Conservation (phyloP, 2,797 vertebrate genomes). For the Oophaga sylvatica region DNA sequence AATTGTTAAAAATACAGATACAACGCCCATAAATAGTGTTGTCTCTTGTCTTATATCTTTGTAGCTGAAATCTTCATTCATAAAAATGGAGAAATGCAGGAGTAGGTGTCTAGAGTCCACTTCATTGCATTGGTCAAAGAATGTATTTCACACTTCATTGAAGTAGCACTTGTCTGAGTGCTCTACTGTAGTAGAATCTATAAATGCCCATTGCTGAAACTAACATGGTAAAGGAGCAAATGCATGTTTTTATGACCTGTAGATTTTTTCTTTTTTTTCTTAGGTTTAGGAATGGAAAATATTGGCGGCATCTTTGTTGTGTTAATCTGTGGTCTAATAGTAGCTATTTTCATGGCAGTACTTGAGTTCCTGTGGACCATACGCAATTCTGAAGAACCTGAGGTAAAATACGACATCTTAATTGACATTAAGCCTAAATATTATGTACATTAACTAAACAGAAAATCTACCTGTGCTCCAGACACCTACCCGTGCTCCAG, state of each 20-base stretch:
- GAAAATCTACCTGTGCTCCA: not conserved
- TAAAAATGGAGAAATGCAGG: no score
- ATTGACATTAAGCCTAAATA: not conserved
- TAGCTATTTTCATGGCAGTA: constrained; percentile 98
- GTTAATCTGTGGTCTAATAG: constrained; percentile 96
- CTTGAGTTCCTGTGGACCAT: constrained; percentile 98
- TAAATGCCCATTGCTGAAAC: not conserved
- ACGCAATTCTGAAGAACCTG: constrained; percentile 87
- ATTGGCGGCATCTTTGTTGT: constrained; percentile 99
- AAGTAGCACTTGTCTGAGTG: not conserved
- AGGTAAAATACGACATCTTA: constrained; percentile 80
- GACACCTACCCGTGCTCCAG: no score
- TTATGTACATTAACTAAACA: not conserved
- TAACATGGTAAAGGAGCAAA: not conserved
- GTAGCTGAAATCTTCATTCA: no score
- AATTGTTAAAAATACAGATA: no score
- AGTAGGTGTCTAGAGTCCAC: no score
- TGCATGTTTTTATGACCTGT: not conserved
- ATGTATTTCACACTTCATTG: not conserved
- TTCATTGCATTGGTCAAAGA: not conserved
- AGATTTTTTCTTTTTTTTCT: constrained; percentile 55
- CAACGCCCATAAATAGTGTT: no score
- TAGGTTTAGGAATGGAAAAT: constrained; percentile 98
- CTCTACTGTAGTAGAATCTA: not conserved
- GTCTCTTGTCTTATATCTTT: no score